These are phyloP conservation scores for Meloidogyne chitwoodi DNA, from an alignment of 1,140 invertebrate species.

Conservation along the genomic window DNA sequence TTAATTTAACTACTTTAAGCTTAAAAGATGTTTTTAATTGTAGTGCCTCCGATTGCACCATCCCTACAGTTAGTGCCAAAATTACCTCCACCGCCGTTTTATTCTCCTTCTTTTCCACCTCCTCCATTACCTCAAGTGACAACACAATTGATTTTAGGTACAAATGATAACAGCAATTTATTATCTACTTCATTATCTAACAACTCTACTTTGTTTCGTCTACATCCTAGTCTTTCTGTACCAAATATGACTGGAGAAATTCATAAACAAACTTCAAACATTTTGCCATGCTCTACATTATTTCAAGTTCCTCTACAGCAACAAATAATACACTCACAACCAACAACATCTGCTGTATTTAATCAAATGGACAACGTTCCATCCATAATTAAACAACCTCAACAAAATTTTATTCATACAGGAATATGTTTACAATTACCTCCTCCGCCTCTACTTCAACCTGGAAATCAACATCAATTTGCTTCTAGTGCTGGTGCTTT, in stretches of 20 bases:
- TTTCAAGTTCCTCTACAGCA: neutral
- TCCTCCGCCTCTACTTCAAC: neutral
- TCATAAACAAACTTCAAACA: neutral
- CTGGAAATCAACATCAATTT: constrained; percentile 1
- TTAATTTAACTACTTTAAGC: neutral
- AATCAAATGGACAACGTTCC: neutral
- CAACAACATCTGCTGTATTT: neutral
- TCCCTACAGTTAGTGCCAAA: neutral
- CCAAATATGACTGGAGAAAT: neutral
- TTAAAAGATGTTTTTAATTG: neutral
- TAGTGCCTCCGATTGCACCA: neutral
- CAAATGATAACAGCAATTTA: neutral
- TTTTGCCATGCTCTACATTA: neutral
- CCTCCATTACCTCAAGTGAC: neutral
- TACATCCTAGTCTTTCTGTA: neutral
- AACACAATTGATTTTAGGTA: neutral
- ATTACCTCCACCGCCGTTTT: neutral
- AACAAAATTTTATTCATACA: neutral
- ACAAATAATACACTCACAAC: neutral
- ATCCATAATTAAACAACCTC: neutral
- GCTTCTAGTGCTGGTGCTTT: neutral
- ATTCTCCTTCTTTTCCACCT: constrained; percentile 14
- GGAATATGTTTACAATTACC: neutral
- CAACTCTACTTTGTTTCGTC: neutral
- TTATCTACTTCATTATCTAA: neutral